Conservation (phyloP, 2,797 vertebrate genomes). For the Emys orbicularis region DNA sequence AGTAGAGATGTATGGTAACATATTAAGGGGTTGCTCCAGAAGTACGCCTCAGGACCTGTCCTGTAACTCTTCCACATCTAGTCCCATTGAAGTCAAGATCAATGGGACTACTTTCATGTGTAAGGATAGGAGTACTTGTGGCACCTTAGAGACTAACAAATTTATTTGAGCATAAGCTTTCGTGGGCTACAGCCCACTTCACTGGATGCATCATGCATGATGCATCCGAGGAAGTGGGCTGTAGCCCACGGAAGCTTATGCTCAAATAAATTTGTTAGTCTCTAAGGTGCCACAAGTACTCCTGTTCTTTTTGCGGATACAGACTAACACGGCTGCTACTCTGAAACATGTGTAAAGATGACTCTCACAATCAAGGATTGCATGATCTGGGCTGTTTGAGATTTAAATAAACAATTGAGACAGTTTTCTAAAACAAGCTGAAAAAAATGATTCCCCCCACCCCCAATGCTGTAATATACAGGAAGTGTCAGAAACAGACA, state of each 20-base stretch:
- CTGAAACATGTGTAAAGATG: rapidly evolving
- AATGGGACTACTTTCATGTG: rapidly evolving
- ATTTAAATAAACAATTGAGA: background rate
- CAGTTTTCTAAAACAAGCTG: background rate
- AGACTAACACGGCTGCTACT: too few relatives aligned
- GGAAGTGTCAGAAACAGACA: background rate
- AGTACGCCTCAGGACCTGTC: rapidly evolving
- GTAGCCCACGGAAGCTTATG: too few relatives aligned
- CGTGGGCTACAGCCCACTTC: too few relatives aligned
- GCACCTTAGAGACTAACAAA: too few relatives aligned
- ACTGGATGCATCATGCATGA: too few relatives aligned
- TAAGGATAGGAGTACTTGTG: too few relatives aligned
- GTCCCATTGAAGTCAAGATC: background rate
- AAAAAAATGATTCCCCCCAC: background rate
- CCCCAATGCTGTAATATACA: background rate
- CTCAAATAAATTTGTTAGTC: too few relatives aligned
- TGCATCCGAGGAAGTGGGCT: too few relatives aligned
- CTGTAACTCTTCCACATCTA: rapidly evolving
- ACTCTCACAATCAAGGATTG: rapidly evolving
- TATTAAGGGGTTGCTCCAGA: rapidly evolving
- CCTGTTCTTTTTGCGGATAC: too few relatives aligned
- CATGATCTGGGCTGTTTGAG: background rate
- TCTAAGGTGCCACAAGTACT: too few relatives aligned
- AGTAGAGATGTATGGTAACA: rapidly evolving
- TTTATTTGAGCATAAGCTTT: too few relatives aligned